These are phyloP conservation scores for Trachythela sp. DNA, from an alignment of 64 coral and sea anemone species.

Conservation along the genomic window DNA sequence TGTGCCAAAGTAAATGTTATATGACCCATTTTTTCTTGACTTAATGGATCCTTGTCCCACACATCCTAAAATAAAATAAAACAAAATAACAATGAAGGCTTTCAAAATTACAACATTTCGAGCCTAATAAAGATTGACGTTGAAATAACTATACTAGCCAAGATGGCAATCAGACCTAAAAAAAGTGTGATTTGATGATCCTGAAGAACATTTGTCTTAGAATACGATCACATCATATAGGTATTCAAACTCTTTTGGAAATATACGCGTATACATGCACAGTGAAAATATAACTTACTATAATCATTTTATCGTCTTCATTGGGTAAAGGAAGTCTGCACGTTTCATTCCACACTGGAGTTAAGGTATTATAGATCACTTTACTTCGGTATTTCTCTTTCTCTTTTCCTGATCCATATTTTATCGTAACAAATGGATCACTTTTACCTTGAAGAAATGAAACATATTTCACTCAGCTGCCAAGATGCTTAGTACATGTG, in stretches of 20 bases:
- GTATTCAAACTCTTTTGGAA: too few species aligned
- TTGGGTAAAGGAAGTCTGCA: slow-evolving; percentile 38
- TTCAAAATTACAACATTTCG: background rate
- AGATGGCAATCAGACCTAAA: too few species aligned
- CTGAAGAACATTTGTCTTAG: too few species aligned
- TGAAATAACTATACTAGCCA: background rate
- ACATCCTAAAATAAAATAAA: slow-evolving; percentile 48
- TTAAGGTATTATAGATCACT: slow-evolving; percentile 50
- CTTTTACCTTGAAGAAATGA: slow-evolving; percentile 50
- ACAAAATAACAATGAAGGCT: background rate
- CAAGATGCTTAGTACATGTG: too few species aligned
- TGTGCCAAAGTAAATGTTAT: slow-evolving; percentile 23
- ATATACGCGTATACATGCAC: background rate
- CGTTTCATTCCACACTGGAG: slow-evolving; percentile 67
- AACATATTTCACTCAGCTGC: too few species aligned
- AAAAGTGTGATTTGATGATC: too few species aligned
- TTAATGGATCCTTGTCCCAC: slow-evolving; percentile 63
- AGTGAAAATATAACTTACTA: slow-evolving; percentile 28
- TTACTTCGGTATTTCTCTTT: slow-evolving; percentile 53
- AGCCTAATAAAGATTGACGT: too few species aligned
- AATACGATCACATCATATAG: too few species aligned
- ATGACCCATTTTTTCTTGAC: slow-evolving; percentile 69
- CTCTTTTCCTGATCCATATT: slow-evolving; percentile 29
- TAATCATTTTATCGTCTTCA: slow-evolving; percentile 25
- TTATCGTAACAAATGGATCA: slow-evolving; percentile 64